Evolutionary conservation across 1,140 invertebrate genomes (phyloP).

Genomic region (Anastrepha ludens): DNA sequence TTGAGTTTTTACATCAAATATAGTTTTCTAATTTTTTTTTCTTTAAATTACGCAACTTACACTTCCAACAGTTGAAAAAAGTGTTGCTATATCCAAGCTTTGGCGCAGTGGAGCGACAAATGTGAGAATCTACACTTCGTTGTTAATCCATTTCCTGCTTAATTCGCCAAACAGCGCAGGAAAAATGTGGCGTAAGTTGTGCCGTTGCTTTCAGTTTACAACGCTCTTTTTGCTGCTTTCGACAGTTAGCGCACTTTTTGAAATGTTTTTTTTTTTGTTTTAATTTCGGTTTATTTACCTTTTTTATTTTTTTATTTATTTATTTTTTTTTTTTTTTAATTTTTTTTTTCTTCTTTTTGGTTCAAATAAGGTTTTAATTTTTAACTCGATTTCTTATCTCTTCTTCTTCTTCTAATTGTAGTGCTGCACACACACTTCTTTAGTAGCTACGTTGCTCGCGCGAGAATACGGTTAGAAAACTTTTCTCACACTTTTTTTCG

Average conservation of each 20-base stretch:
- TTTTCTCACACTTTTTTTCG: neutral
- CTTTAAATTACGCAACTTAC: neutral
- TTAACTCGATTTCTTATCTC: neutral
- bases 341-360: too few relatives aligned
- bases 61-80: neutral
- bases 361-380: neutral
- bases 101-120: neutral
- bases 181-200: neutral
- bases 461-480: too few relatives aligned
- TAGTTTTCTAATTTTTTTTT: too few relatives aligned
- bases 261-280: too few relatives aligned
- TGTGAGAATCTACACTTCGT: neutral
- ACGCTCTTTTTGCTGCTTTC: neutral
- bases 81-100: neutral
- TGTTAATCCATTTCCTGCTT: neutral
- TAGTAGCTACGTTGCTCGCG: too few relatives aligned
- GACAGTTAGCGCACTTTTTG: neutral
- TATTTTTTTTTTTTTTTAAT: too few relatives aligned
- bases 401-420: too few relatives aligned
- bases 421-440: too few relatives aligned
- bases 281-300: too few relatives aligned
- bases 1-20: too few relatives aligned
- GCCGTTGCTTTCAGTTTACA: neutral
- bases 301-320: too few relatives aligned
- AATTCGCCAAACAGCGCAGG: neutral